Evolutionary conservation across 2,113 vertebrate species (phyloP), one percentile per base, ranked within the genome.

Genomic region (Eublepharis macularius): DNA sequence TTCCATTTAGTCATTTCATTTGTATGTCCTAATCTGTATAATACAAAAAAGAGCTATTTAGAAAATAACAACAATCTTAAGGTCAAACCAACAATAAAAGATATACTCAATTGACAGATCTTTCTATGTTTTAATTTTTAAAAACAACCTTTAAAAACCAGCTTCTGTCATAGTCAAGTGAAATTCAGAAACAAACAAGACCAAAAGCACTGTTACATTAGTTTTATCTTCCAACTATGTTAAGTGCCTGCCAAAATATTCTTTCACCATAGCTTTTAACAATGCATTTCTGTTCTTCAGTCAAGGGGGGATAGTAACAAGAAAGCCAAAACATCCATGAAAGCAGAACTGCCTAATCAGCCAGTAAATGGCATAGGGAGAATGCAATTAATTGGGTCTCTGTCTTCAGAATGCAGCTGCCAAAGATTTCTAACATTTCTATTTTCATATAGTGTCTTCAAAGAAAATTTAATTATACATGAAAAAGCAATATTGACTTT

Each of bases 1-100:
- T 90, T 95, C 92, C 95, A 95, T 94, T 97, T 96, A 97, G 95
- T 89, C 88, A 95, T 94, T 89, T 91, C 81, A 89, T 97, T 97
- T 97, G 95, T 97, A 97, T 92, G 87, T 66, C 80, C 91, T 95
- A 94, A 95, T 95, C 95, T 96, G 91, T 91, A 89, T 94, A 93
- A 84, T 66, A 92, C 54, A 87, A 91, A 95, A 96, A 94, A 88
- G 88, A 89, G 91, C 88, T 92, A 95, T 93, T 90, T 91, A 89
- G 93, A 90, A 92, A 91, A 90, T 90, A 94, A 86, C n/a, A 94
- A 97, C 97, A 96, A 97, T 97, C 93, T 57, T n/a, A 86, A 86
- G 86, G 90, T 90, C 89, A 95, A 89, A 90, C 79, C 86, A 91
- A 26, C 57, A 83, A 91, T 80, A 43, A 82, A 86, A 54, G 57